Base-by-base conservation (phyloP, 2,888 invertebrate species). In the Lithosia quadra region DNA sequence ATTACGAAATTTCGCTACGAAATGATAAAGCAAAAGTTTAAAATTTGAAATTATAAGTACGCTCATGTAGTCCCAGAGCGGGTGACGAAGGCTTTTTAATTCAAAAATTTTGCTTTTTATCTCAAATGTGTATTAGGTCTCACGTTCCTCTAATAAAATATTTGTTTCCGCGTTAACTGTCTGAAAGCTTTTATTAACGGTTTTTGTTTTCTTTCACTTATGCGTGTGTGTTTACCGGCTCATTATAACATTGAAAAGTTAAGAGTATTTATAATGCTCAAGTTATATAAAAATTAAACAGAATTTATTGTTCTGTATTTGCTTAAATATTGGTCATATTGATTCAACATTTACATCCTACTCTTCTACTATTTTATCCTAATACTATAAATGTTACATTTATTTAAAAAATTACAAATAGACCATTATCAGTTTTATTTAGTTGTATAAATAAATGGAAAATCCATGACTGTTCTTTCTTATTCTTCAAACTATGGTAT, bases 1-100 rank as follows among this genome's bases (percentile, higher is more conserved):
- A 77, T 80, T 74, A 73, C 58, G 39, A 72, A 77, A 69, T 76
- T 79, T 39, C 72, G 75, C 72, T 58, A 53, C 58, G 58, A 49
- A 69, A 77, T 79, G 65, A 72, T 72, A 67, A 69, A 80, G 73
- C 68, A 49, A 77, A 78, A 79, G 65, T 79, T 78, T 71, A 61
- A 73, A 78, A 70, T 78, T 77, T 39, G 33, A 9, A 79, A 77
- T 56, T 22, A 75, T 78, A 72, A 72, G 78, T 58, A 69, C 64
- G 69, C 69, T 53, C 56, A 21, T 21, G 75, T 75, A 67, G 66
- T 53, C 57, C 49, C 43, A 7, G 18, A 43, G 43, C 43, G n/a
- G 18, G n/a, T 49, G 49, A 49, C n/a, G 49, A 49, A 9, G 49
- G n/a, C 49, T n/a, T 49, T 49, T 49, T 49, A 49, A 49, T 49